Conservation (phyloP, 2,797 vertebrate genomes). For the Thunnus albacares region DNA sequence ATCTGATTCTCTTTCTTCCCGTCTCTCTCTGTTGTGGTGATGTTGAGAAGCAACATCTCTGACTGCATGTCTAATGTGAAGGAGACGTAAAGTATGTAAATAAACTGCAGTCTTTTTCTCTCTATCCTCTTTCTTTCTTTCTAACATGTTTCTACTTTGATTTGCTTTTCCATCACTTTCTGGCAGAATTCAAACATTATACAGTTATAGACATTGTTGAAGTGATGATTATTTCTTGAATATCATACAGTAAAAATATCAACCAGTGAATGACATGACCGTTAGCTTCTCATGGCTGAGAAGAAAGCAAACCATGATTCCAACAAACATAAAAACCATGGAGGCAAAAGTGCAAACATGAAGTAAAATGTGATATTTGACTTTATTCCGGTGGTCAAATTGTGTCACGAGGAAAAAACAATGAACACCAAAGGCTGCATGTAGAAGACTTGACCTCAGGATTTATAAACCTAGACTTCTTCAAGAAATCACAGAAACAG, state of each 20-base stretch:
- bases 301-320: background rate
- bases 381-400: no score
- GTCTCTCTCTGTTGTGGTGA: background rate
- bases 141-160: background rate
- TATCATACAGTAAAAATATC: background rate
- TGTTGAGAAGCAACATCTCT: background rate
- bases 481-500: background rate
- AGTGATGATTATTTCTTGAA: background rate
- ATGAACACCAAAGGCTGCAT: background rate
- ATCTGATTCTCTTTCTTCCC: no score
- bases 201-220: fast-evolving
- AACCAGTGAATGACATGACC: background rate
- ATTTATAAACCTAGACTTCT: background rate
- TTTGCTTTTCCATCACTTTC: background rate
- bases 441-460: background rate
- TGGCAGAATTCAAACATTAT: background rate
- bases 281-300: background rate
- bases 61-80: background rate
- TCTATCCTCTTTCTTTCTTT: background rate
- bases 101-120: background rate
- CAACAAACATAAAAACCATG: background rate
- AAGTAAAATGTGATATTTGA: no score
- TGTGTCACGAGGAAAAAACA: no score
- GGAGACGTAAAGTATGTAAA: background rate
- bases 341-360: no score